Conservation (phyloP, 2,113 vertebrate species). For the Atractosteus spatula region DNA sequence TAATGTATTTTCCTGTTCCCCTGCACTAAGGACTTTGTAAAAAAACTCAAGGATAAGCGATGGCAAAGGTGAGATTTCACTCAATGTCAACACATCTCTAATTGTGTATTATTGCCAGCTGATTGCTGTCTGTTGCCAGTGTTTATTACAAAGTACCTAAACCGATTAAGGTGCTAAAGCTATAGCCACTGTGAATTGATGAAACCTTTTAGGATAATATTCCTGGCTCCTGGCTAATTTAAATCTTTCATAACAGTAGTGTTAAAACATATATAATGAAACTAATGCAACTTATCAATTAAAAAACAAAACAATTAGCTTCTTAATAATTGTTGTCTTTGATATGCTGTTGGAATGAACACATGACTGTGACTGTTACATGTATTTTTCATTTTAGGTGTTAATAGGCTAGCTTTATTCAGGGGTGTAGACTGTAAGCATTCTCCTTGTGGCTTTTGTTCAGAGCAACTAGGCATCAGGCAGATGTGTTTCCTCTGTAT, state of each 20-base stretch:
- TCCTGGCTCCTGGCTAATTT: neutral
- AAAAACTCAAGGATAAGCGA: constrained; percentile 69
- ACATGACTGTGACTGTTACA: no score
- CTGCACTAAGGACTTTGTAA: constrained; percentile 57
- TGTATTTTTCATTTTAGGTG: no score
- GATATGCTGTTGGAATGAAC: no score
- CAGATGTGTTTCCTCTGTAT: no score
- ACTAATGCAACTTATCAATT: no score
- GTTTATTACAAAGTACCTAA: constrained; percentile 28
- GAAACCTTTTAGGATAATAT: neutral
- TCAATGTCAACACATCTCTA: constrained; percentile 39
- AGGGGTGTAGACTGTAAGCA: no score
- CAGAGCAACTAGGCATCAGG: no score
- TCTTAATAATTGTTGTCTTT: no score
- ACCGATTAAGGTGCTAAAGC: neutral
- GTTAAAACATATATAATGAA: no score
- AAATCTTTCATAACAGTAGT: neutral
- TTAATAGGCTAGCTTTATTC: no score
- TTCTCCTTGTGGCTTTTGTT: no score
- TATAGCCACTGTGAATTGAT: constrained; percentile 18
- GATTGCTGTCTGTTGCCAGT: constrained; percentile 30
- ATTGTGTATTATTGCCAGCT: constrained; percentile 43
- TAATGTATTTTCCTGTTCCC: constrained; percentile 82
- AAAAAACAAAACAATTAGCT: no score
- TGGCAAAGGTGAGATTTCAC: constrained; percentile 69